Conservation (phyloP, 2,113 vertebrate species). For the Mobula birostris region DNA sequence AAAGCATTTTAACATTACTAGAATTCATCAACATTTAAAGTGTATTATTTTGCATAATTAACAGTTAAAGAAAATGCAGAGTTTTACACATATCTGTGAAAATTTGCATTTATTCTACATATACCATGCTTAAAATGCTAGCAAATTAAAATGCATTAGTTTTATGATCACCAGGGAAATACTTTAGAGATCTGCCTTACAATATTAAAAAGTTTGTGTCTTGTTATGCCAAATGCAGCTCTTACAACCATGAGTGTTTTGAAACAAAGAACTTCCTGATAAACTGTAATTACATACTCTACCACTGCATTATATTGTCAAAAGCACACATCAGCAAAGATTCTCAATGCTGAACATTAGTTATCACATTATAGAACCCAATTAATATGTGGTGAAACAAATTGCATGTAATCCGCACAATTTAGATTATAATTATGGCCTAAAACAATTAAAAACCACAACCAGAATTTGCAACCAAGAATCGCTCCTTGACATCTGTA, state of each 20-base stretch:
- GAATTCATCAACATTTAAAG: background rate
- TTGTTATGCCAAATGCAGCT: background rate
- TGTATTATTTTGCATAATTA: background rate
- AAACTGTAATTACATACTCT: slow-evolving; percentile 12
- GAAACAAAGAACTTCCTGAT: slow-evolving; percentile 20
- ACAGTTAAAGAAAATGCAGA: background rate
- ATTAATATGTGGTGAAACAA: slow-evolving; percentile 37
- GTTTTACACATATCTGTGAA: background rate
- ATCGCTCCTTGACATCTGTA: background rate
- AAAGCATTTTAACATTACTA: background rate
- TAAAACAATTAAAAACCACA: slow-evolving; percentile 22
- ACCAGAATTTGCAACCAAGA: no score
- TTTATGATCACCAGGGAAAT: background rate
- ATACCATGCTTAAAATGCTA: background rate
- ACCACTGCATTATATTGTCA: slow-evolving; percentile 35
- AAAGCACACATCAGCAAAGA: background rate
- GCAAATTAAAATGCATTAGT: background rate
- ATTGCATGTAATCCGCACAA: slow-evolving; percentile 21
- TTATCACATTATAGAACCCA: slow-evolving; percentile 15
- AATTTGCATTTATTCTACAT: background rate
- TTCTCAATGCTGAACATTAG: slow-evolving; percentile 12
- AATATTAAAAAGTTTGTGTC: slow-evolving; percentile 15
- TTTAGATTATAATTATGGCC: slow-evolving; percentile 3
- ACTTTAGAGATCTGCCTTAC: background rate
- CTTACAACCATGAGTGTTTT: slow-evolving; percentile 17